phyloP scores from a whole-genome alignment of 2,113 vertebrate species.

The Oryzias curvinotus region DNA sequence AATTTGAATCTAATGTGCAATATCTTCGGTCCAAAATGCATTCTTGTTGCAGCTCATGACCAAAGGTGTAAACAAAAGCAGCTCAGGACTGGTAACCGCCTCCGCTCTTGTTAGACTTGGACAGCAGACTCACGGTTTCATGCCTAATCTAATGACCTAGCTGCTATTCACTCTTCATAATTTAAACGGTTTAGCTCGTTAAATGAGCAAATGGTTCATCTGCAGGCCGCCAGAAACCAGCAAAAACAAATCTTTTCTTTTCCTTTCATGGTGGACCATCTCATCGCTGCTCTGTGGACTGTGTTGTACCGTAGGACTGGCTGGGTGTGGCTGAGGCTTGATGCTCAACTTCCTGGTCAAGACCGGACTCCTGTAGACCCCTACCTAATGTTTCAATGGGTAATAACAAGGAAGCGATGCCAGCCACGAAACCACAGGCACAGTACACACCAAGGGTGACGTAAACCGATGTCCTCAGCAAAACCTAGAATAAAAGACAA shows the following conservation, averaged over 20 bases:
- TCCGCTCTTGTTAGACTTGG: slow-evolving; percentile 15
- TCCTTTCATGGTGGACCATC: slow-evolving; percentile 2
- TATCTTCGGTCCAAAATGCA: too few species aligned
- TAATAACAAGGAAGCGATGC: slow-evolving; percentile 36
- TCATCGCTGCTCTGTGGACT: not conserved
- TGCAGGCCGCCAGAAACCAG: slow-evolving; percentile 5
- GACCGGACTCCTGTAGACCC: slow-evolving; percentile 40
- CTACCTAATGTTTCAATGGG: slow-evolving; percentile 59
- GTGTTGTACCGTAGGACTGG: not conserved
- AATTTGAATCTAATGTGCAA: too few species aligned
- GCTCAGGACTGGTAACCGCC: not conserved
- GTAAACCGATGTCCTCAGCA: slow-evolving; percentile 46
- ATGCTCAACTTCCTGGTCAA: not conserved
- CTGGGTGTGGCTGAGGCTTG: not conserved
- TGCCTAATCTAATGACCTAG: slow-evolving; percentile 10
- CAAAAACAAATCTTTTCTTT: not conserved
- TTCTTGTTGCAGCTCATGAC: too few species aligned
- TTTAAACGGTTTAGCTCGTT: slow-evolving; percentile 13
- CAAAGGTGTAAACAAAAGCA: slow-evolving; percentile 5
- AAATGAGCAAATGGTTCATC: slow-evolving; percentile 11
- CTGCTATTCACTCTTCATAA: slow-evolving; percentile 21
- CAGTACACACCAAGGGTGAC: slow-evolving; percentile 59
- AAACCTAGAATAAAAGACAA: slow-evolving; percentile 39
- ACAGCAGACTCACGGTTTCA: slow-evolving; percentile 20
- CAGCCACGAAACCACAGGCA: slow-evolving; percentile 50